These are phyloP conservation scores for Hemitrygon akajei DNA, from an alignment of 2,797 vertebrate genomes.

Conservation along the genomic window DNA sequence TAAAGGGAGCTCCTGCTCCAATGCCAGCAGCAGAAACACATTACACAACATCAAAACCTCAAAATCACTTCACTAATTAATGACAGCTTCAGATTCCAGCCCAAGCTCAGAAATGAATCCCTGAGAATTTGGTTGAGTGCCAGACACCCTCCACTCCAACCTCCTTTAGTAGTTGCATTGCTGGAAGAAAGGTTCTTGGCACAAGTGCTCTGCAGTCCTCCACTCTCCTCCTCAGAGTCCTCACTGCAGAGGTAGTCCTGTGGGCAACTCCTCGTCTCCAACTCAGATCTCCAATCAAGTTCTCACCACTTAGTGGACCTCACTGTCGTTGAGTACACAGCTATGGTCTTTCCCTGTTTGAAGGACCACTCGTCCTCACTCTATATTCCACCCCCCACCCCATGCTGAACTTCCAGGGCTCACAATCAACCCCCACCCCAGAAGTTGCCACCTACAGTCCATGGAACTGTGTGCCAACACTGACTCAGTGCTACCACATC, in stretches of 20 bases:
- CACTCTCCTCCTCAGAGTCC: too few relatives aligned
- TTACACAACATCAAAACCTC: too few relatives aligned
- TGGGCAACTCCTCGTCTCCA: neutral
- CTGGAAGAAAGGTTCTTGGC: neutral
- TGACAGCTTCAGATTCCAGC: neutral
- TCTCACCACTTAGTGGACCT: neutral
- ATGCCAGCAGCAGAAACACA: neutral
- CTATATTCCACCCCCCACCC: neutral
- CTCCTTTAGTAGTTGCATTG: neutral
- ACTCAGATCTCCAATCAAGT: neutral
- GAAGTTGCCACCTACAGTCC: neutral
- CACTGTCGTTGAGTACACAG: neutral
- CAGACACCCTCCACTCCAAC: neutral
- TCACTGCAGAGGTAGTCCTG: neutral
- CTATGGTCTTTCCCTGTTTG: neutral
- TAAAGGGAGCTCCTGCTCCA: neutral
- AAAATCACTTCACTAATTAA: neutral
- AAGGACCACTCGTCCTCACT: neutral
- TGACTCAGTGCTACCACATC: neutral
- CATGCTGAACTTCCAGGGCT: neutral
- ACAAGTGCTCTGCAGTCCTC: neutral
- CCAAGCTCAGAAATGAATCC: neutral
- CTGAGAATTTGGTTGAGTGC: neutral
- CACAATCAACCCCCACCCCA: neutral
- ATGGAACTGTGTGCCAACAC: neutral